Evolutionary conservation across 2,113 vertebrate species (phyloP).

Genomic region (Falco punctatus): DNA sequence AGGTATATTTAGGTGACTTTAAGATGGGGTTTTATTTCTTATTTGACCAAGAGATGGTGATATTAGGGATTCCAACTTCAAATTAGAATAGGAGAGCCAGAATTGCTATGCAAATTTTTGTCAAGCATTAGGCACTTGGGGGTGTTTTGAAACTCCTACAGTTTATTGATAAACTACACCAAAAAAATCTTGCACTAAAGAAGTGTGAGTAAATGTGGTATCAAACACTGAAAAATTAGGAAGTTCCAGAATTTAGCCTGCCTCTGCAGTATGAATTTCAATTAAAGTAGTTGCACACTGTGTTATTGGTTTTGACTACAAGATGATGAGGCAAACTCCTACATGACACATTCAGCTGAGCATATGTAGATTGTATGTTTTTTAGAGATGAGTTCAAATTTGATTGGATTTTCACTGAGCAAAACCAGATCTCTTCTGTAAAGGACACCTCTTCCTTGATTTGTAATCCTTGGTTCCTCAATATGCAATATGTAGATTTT

Average conservation of each 20-base stretch:
- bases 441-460: background rate
- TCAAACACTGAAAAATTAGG: background rate
- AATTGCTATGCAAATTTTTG: background rate
- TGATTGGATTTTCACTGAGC: background rate
- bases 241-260: background rate
- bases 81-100: background rate
- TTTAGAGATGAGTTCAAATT: background rate
- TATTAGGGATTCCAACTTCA: background rate
- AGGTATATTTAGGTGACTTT: constrained; percentile 65
- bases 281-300: background rate
- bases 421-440: background rate
- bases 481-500: background rate
- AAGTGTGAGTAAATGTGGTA: background rate
- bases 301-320: background rate
- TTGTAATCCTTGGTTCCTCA: background rate
- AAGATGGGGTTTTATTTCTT: background rate
- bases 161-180: background rate
- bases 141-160: background rate
- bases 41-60: background rate
- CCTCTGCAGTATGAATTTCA: background rate
- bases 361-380: background rate
- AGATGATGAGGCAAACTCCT: background rate
- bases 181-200: background rate
- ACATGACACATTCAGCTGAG: background rate
- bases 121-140: background rate